Conservation (phyloP, 2,797 vertebrate genomes). For the Parambassis ranga region DNA sequence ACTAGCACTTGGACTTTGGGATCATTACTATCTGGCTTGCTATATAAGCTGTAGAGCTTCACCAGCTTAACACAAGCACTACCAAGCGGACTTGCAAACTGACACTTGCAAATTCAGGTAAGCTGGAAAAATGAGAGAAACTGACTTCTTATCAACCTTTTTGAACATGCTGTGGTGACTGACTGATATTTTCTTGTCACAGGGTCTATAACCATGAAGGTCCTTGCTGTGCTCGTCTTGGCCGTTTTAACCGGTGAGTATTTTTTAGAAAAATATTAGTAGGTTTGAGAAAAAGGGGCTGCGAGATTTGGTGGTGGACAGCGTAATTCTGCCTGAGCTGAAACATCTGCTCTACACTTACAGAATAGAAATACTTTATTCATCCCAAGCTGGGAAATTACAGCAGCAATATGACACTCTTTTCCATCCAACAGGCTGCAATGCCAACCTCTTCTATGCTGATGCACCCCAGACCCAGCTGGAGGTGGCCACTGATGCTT, state of each 20-base stretch:
- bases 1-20: constrained; percentile 72
- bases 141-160: background rate
- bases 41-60: constrained; percentile 58
- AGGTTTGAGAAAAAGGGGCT: too few relatives aligned
- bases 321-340: too few relatives aligned
- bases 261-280: background rate
- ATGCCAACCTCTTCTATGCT: constrained; percentile 78
- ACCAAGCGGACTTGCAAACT: constrained; percentile 42
- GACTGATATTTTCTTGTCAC: background rate
- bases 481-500: constrained; percentile 77
- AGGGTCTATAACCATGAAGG: constrained; percentile 72
- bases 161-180: background rate
- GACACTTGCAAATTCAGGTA: constrained; percentile 57
- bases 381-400: too few relatives aligned
- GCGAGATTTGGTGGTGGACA: too few relatives aligned
- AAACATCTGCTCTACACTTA: background rate
- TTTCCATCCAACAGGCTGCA: constrained; percentile 66
- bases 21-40: constrained; percentile 34
- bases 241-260: constrained; percentile 74
- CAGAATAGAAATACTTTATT: too few relatives aligned
- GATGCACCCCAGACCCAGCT: constrained; percentile 78
- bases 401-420: background rate
- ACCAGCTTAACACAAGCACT: constrained; percentile 38
- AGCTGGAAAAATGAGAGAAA: constrained; percentile 8
- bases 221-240: constrained; percentile 70